Conservation (phyloP, 2,888 invertebrate species). For the Nymphalis c-album region DNA sequence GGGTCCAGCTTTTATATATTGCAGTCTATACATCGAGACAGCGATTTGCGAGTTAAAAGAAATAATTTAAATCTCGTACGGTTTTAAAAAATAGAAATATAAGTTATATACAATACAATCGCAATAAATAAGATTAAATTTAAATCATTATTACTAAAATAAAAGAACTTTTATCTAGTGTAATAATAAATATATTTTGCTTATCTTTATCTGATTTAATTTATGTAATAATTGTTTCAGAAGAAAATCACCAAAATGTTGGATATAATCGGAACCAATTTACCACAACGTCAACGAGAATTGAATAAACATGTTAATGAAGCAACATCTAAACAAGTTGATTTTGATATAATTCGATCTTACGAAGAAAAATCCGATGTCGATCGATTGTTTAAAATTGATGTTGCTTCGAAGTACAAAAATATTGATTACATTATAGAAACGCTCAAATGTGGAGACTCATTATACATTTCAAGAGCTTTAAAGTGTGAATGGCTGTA, state of each 20-base stretch:
- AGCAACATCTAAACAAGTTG: slow-evolving; percentile 27
- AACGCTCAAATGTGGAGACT: slow-evolving; percentile 57
- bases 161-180: too few species aligned
- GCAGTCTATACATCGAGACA: too few species aligned
- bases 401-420: slow-evolving; percentile 57
- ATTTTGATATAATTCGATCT: slow-evolving; percentile 47
- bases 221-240: background rate
- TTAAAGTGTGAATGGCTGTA: slow-evolving; percentile 60
- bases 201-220: background rate
- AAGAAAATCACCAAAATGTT: slow-evolving; percentile 25
- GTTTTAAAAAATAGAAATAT: too few species aligned
- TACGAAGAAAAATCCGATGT: slow-evolving; percentile 50
- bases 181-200: too few species aligned
- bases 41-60: too few species aligned
- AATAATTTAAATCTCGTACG: too few species aligned
- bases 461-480: slow-evolving; percentile 55
- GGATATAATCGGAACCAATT: slow-evolving; percentile 36
- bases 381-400: slow-evolving; percentile 62
- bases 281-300: slow-evolving; percentile 43
- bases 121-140: too few species aligned
- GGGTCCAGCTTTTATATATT: too few species aligned
- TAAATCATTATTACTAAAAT: too few species aligned
- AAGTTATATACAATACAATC: too few species aligned
- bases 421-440: slow-evolving; percentile 58
- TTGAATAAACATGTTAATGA: slow-evolving; percentile 37